Percentiles rank a stretch among this genome's conserved stretches.
These are phyloP conservation scores for Drosophila cardini DNA, from an alignment of 1,140 invertebrate genomes.

Conservation along the genomic window DNA sequence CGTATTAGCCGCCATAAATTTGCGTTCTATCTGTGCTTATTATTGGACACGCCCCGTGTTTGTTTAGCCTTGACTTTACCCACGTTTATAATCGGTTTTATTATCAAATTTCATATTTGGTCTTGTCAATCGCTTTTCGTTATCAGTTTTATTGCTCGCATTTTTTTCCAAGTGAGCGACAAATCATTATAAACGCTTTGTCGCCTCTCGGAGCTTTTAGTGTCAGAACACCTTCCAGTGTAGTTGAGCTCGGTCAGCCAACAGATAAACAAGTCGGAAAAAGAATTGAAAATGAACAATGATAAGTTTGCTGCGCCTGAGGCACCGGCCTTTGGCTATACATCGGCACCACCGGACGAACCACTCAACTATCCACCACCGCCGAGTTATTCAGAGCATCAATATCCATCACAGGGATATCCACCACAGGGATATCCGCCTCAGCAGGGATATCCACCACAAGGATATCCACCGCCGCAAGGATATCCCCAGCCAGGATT, in stretches of 20 bases:
- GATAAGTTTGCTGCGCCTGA: constrained; percentile 18
- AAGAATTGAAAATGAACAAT: constrained; percentile 25
- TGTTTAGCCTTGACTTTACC: not conserved
- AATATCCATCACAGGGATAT: constrained; percentile 30
- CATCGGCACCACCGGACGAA: constrained; percentile 16
- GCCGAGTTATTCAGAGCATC: constrained; percentile 2
- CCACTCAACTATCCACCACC: constrained; percentile 6
- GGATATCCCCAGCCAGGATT: constrained; percentile 10
- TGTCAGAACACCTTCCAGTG: not conserved
- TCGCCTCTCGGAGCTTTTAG: constrained; percentile 11
- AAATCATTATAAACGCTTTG: constrained; percentile 2
- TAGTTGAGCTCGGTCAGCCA: not conserved
- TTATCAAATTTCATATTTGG: constrained; percentile 1
- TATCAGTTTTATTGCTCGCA: constrained; percentile 15
- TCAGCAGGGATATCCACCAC: constrained; percentile 7
- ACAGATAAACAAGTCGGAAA: not conserved
- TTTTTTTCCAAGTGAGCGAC: not conserved
- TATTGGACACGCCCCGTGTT: not conserved
- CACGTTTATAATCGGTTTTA: not conserved
- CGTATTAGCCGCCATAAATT: constrained; percentile 8
- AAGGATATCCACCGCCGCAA: not conserved
- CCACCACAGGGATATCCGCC: constrained; percentile 1
- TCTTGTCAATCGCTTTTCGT: constrained; percentile 4
- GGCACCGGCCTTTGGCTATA: constrained; percentile 6
- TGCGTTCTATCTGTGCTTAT: not conserved